Base-by-base conservation (phyloP, 1,140 invertebrate species). In the Hydropsyche tenuis region DNA sequence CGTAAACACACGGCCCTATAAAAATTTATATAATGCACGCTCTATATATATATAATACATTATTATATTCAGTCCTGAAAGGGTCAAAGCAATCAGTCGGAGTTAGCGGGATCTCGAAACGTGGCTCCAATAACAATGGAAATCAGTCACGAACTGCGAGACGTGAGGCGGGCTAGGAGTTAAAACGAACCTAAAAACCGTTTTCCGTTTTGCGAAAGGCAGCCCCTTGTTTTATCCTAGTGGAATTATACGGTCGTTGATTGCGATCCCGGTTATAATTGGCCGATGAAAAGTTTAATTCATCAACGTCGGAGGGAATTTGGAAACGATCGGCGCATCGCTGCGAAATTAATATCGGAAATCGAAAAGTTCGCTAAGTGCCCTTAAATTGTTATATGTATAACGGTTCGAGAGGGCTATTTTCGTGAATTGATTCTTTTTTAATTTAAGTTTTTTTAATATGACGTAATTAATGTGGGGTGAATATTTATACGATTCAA, bases 31-130 rank as follows among this genome's bases (percentile, higher is more conserved):
- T 37, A 37, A 37, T 37, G 30, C 30, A 37, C 30, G 9, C 9
- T 37, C 30, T 37, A 37, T 9, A 37, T 9, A 37, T 37, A 66
- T 66, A 66, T 27, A 9, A 68, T 65, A 68, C 25, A 37, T 37
- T 68, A 68, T 68, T 48, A 51, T 68, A 68, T 68, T 46, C 23
- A 22, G 9, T 68, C 65, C 22, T 51, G 65, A 68, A 43, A 30
- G 65, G 65, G 65, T 68, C 65, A 51, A 51, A 51, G 65, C 65
- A 68, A 68, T 68, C 65, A 68, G 65, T 60, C 48, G 43, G 65
- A 68, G 45, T 66, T 66, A 30, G 20, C 22, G 63, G 18, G 37
- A 68, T 43, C 43, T 42, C 65, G 46, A 68, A 68, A 68, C 65
- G 65, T 51, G 65, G 43, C 43, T 12, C 27, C 65, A 68, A 68